Evolutionary conservation across 2,888 invertebrate species (phyloP).

Genomic region (Coleophora flavipennella): DNA sequence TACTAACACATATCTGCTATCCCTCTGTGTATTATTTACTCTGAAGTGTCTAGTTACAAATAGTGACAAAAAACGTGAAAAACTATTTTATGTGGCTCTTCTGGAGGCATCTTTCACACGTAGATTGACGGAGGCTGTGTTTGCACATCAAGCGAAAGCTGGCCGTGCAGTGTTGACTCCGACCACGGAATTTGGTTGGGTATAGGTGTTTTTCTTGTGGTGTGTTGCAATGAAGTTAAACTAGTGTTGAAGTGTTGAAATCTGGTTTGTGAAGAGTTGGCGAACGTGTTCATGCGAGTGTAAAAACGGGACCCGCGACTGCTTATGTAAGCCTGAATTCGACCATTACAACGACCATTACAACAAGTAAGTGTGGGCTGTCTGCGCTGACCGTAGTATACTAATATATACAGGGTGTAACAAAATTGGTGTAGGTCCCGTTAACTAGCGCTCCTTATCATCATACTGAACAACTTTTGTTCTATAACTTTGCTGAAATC

Average conservation of each 20-base stretch:
- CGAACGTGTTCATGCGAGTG: conserved; percentile 48
- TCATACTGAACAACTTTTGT: too few species aligned
- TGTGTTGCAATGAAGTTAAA: conserved; percentile 66
- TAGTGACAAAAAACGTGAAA: too few species aligned
- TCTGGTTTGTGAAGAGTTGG: conserved; percentile 56
- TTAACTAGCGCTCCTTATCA: too few species aligned
- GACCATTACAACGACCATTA: conserved; percentile 22
- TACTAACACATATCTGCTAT: too few species aligned
- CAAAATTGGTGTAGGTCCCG: too few species aligned
- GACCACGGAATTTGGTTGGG: conserved; percentile 45
- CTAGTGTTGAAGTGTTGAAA: conserved; percentile 66
- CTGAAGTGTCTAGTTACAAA: too few species aligned
- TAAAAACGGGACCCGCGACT: conserved; percentile 53
- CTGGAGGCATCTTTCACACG: too few species aligned
- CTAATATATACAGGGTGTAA: too few species aligned
- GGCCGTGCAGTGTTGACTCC: conserved; percentile 34
- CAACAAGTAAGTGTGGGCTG: conserved; percentile 46
- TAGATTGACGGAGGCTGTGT: conserved; percentile 13
- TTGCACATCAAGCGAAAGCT: conserved; percentile 53
- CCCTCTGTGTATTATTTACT: too few species aligned
- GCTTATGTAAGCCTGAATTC: conserved; percentile 62
- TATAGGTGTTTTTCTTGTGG: conserved; percentile 55
- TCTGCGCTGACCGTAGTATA: not conserved
- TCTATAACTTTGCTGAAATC: too few species aligned
- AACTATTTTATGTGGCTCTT: too few species aligned